Evolutionary conservation across 2,113 vertebrate species (phyloP).

Genomic region (Melospiza georgiana): DNA sequence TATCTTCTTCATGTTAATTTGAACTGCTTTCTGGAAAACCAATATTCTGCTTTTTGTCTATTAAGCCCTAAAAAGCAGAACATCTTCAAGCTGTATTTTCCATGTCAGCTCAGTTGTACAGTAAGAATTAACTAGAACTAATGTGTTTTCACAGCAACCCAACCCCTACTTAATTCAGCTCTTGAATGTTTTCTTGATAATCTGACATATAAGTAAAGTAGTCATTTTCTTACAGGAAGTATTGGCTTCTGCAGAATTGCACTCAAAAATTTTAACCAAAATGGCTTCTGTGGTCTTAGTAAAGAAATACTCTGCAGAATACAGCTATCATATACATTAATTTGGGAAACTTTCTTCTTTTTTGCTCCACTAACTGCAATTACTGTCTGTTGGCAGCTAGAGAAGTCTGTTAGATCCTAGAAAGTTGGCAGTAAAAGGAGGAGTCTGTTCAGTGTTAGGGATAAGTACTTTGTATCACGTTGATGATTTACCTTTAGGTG

Average conservation of each 20-base stretch:
- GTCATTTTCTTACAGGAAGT: background rate
- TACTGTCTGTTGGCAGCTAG: background rate
- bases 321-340: background rate
- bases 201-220: background rate
- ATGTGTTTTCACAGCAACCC: background rate
- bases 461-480: background rate
- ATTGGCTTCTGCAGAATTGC: background rate
- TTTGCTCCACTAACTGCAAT: background rate
- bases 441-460: background rate
- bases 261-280: background rate
- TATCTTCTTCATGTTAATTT: background rate
- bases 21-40: background rate
- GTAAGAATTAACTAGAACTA: background rate
- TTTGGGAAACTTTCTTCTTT: background rate
- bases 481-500: background rate
- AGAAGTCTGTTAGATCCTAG: background rate
- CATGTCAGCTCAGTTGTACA: background rate
- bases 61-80: background rate
- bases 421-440: background rate
- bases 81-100: background rate
- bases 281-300: background rate
- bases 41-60: background rate
- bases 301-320: background rate
- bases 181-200: background rate
- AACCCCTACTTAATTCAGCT: background rate